These are phyloP conservation scores for Catostomus latipinnis DNA, from an alignment of 2,797 vertebrate species.

Conservation along the genomic window DNA sequence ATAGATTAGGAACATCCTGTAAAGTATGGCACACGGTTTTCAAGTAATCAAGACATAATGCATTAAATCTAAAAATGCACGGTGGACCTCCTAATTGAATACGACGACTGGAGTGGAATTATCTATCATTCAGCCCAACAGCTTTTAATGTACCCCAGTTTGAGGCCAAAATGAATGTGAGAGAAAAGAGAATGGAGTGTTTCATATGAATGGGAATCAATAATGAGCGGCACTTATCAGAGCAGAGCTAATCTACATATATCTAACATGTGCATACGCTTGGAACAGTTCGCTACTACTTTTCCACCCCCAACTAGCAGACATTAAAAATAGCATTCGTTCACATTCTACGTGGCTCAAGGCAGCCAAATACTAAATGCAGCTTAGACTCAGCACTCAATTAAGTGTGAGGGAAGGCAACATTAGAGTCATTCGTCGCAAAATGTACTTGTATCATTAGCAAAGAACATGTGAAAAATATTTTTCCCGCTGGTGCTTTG, in stretches of 20 bases:
- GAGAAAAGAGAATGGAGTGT: not conserved
- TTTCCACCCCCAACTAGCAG: not conserved
- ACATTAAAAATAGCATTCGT: slow-evolving; percentile 32
- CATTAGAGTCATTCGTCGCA: slow-evolving; percentile 27
- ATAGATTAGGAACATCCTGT: slow-evolving; percentile 18
- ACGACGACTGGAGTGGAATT: not conserved
- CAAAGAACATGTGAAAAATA: slow-evolving; percentile 16
- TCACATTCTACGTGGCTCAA: slow-evolving; percentile 13
- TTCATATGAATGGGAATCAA: slow-evolving; percentile 40
- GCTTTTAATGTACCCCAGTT: slow-evolving; percentile 26
- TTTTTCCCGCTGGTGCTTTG: slow-evolving; percentile 7
- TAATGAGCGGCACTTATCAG: slow-evolving; percentile 30
- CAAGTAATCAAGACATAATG: slow-evolving; percentile 16
- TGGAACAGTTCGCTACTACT: not conserved
- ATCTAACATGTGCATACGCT: not conserved
- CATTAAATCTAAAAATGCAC: slow-evolving; percentile 5
- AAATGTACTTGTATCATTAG: slow-evolving; percentile 42
- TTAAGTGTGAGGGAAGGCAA: not conserved
- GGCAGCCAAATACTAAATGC: not conserved
- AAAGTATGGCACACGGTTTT: slow-evolving; percentile 4
- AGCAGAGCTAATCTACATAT: slow-evolving; percentile 24
- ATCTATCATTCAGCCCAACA: slow-evolving; percentile 20
- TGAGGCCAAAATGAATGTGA: not conserved
- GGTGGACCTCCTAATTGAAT: slow-evolving; percentile 15
- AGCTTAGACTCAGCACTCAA: slow-evolving; percentile 6